Evolutionary conservation across 1,140 invertebrate genomes (phyloP).

Genomic region (Microplitis mediator): DNA sequence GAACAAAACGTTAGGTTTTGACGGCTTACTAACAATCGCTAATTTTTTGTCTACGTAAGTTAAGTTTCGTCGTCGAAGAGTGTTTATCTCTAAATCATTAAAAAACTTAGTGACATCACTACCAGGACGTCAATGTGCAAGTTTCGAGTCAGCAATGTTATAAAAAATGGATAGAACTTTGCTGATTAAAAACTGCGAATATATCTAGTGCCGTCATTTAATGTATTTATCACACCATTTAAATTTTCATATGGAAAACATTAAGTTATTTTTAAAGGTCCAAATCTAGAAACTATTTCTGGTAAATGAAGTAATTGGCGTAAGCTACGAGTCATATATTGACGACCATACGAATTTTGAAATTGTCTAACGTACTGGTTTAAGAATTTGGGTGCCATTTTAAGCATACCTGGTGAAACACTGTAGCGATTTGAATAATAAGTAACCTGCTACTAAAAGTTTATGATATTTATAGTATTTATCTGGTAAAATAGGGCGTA

Average conservation of each 20-base stretch:
- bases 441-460: neutral
- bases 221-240: neutral
- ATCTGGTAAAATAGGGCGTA: neutral
- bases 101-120: neutral
- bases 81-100: neutral
- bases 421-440: neutral
- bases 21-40: neutral
- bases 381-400: neutral
- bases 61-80: neutral
- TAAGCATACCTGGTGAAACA: neutral
- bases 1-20: neutral
- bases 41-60: neutral
- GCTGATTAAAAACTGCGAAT: neutral
- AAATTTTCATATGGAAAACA: neutral
- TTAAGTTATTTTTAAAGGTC: slow-evolving; percentile 18
- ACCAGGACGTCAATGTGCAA: neutral
- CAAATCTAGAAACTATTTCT: slow-evolving; percentile 16
- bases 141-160: neutral
- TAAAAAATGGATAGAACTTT: neutral
- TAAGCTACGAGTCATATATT: slow-evolving; percentile 27
- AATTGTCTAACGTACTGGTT: slow-evolving; percentile 15
- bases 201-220: neutral
- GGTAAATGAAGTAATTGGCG: slow-evolving; percentile 28
- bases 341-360: slow-evolving; percentile 11
- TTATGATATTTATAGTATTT: neutral